These are phyloP conservation scores for Platycheirus rosarum DNA, from an alignment of 2,888 invertebrate species.

Conservation along the genomic window DNA sequence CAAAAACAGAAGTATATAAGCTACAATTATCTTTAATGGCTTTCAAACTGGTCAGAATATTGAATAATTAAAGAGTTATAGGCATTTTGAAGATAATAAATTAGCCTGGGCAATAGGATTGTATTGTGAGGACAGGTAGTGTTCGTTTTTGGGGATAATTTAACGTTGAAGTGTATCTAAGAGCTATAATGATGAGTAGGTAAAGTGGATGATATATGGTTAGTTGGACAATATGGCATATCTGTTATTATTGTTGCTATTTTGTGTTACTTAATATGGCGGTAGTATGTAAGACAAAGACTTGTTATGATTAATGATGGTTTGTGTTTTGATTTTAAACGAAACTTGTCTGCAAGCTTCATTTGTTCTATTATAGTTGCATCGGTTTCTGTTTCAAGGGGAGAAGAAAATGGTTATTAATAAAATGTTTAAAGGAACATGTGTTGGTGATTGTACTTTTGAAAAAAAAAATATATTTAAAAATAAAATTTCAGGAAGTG, in stretches of 20 bases:
- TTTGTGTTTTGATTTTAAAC: background rate
- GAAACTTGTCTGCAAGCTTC: background rate
- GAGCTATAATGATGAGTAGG: conserved; percentile 54
- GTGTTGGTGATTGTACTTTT: too few relatives aligned
- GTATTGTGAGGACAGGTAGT: conserved; percentile 62
- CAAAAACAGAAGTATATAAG: background rate
- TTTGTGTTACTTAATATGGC: conserved; percentile 59
- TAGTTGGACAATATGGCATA: conserved; percentile 53
- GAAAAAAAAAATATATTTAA: too few relatives aligned
- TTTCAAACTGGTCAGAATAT: conserved; percentile 51
- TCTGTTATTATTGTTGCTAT: conserved; percentile 50
- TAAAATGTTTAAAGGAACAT: too few relatives aligned
- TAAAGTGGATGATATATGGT: conserved; percentile 61
- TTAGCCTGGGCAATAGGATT: conserved; percentile 50
- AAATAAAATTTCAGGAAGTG: too few relatives aligned
- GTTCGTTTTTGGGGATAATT: conserved; percentile 55
- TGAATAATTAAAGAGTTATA: conserved; percentile 48
- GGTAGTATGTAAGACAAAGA: conserved; percentile 17
- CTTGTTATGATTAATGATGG: conserved; percentile 22
- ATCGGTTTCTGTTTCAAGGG: too few relatives aligned
- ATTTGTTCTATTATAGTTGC: background rate
- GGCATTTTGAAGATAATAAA: conserved; percentile 59
- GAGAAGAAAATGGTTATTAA: too few relatives aligned
- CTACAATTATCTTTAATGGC: conserved; percentile 58
- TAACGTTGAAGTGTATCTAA: conserved; percentile 45